Evolutionary conservation across 1,140 invertebrate genomes (phyloP).

Genomic region (Drosophila guanche): DNA sequence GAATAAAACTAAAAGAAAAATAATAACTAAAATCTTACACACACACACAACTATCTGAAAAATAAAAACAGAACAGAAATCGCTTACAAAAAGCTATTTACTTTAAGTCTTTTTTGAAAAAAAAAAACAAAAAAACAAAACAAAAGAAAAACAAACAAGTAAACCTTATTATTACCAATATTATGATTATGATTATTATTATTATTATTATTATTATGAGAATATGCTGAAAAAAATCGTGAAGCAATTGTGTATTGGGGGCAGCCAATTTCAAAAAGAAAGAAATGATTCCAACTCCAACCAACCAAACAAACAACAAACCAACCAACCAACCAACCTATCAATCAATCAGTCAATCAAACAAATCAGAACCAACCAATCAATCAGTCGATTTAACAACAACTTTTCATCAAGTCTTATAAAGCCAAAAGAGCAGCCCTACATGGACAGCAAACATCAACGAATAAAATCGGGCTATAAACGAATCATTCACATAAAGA

Average conservation of each 20-base stretch:
- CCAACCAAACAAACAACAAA: constrained; percentile 40
- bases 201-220: constrained; percentile 62
- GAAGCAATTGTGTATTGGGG: constrained; percentile 84
- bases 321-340: constrained; percentile 44
- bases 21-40: constrained; percentile 32
- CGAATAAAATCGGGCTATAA: constrained; percentile 41
- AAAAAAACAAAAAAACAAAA: constrained; percentile 23
- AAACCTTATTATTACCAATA: constrained; percentile 67
- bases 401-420: constrained; percentile 44
- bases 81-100: constrained; percentile 57
- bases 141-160: constrained; percentile 36
- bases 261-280: constrained; percentile 82
- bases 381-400: constrained; percentile 34
- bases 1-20: constrained; percentile 15
- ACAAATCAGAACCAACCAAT: constrained; percentile 40
- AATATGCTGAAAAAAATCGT: constrained; percentile 83
- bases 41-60: constrained; percentile 63
- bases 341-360: constrained; percentile 35
- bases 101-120: constrained; percentile 62
- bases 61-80: constrained; percentile 32
- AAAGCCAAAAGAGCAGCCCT: constrained; percentile 33
- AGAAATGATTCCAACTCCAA: constrained; percentile 60
- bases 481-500: constrained; percentile 31
- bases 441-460: constrained; percentile 42
- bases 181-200: constrained; percentile 38